Evolutionary conservation across 2,888 invertebrate genomes (phyloP), one percentile per base, ranked within the genome.

Genomic region (Acanthococcus lagerstroemiae): DNA sequence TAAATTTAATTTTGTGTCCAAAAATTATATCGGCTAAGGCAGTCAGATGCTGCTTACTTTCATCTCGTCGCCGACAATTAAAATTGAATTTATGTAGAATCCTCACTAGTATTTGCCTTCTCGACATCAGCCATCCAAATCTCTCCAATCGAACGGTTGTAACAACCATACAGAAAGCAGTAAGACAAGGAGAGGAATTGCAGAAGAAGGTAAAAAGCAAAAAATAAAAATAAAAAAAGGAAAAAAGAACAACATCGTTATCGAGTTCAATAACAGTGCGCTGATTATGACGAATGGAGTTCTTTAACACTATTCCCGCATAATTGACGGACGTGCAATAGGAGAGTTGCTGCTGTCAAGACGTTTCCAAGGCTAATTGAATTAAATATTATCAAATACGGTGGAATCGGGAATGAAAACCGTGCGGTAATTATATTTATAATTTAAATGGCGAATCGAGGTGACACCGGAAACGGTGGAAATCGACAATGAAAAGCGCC

Each of bases 281-380:
- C 52, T 22, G 52, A 52, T 52, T 52, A 52, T 52, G 52, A 52
- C 22, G 52, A 52, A 52, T 52, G 24, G 52, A 52, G 52, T 52
- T 52, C 52, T 22, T 52, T 52, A 52, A 52, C 52, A 52, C 22
- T 22, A 52, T 52, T 52, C 52, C 52, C 15, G 52, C 15, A 22
- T 52, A 52, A 52, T 52, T 52, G 52, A 52, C 52, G 52, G 52
- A 52, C 52, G 52, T 52, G 52, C 52, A 52, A 24, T 22, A 24
- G 24, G 24, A 52, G 22, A 21, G 22, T 15, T 24, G 46, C 46
- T 4, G 52, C 12, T 37, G 37, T 15, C 37, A 37, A 37, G 37
- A 37, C 37, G 37, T 37, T n/a, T 15, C 37, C 37, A n/a, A 37
- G 37, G 12, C 37, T 37, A 37, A 37, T 37, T 37, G 37, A 37